Percentiles rank a stretch among this genome's conserved stretches.
These are phyloP conservation scores for Theristicus caerulescens DNA, from an alignment of 2,113 vertebrate genomes.

Conservation along the genomic window DNA sequence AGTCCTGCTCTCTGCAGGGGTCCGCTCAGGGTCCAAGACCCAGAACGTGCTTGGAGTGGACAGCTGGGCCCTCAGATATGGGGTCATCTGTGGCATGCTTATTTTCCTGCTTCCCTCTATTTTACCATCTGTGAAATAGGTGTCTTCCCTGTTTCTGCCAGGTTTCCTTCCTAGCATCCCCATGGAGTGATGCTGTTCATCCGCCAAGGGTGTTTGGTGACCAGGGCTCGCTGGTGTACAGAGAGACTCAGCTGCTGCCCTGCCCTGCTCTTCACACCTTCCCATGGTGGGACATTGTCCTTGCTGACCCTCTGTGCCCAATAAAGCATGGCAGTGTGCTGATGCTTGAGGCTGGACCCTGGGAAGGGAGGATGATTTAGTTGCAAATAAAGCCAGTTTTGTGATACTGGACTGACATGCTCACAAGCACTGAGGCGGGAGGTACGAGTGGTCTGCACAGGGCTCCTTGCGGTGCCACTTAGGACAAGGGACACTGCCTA, in stretches of 20 bases:
- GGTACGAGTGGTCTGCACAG: neutral
- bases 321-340: neutral
- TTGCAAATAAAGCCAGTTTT: neutral
- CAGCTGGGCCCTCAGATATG: neutral
- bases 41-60: neutral
- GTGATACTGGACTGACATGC: neutral
- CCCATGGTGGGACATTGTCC: fast-evolving
- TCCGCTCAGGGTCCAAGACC: neutral
- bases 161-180: neutral
- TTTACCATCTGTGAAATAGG: neutral
- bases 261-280: neutral
- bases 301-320: fast-evolving
- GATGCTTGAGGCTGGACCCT: fast-evolving
- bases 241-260: neutral
- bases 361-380: neutral
- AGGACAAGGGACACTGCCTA: neutral
- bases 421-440: neutral
- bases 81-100: neutral
- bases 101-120: neutral
- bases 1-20: neutral
- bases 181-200: neutral
- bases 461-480: neutral
- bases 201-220: neutral
- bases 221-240: neutral
- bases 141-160: neutral